Percentiles rank a stretch among this genome's conserved stretches.
phyloP scores from a whole-genome alignment of 2,888 invertebrate species.

The Lampropteryx suffumata region DNA sequence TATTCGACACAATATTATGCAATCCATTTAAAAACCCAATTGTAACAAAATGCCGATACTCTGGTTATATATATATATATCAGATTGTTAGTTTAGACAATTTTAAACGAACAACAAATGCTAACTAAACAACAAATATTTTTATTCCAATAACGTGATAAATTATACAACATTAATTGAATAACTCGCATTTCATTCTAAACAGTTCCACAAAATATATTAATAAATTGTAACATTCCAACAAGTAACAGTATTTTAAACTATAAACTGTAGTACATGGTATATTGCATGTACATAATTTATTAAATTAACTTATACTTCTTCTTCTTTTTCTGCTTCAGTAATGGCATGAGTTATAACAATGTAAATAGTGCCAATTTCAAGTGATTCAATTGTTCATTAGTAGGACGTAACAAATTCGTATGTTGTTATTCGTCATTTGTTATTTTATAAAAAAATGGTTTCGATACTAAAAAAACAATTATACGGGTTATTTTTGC shows the following conservation, averaged over 20 bases:
- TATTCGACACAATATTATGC: conserved; percentile 80
- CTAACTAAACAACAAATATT: conserved; percentile 6
- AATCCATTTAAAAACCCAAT: conserved; percentile 76
- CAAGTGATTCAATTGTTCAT: too few species aligned
- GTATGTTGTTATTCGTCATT: too few species aligned
- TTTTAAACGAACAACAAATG: conserved; percentile 6
- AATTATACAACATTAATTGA: not conserved
- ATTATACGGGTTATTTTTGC: too few species aligned
- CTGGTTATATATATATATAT: conserved; percentile 2
- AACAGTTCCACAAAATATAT: not conserved
- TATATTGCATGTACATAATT: too few species aligned
- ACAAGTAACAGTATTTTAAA: not conserved
- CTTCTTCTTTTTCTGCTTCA: too few species aligned
- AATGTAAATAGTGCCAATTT: too few species aligned
- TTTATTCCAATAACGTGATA: not conserved
- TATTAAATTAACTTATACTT: too few species aligned
- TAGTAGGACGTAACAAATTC: too few species aligned
- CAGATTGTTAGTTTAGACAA: not conserved
- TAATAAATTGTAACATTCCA: not conserved
- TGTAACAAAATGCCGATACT: conserved; percentile 77
- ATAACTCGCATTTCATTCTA: not conserved
- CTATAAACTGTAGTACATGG: too few species aligned
- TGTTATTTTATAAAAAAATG: too few species aligned
- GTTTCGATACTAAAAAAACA: too few species aligned
- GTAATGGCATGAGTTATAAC: too few species aligned